phyloP scores from a whole-genome alignment of 2,797 vertebrate species.

The Myotis findleyi region DNA sequence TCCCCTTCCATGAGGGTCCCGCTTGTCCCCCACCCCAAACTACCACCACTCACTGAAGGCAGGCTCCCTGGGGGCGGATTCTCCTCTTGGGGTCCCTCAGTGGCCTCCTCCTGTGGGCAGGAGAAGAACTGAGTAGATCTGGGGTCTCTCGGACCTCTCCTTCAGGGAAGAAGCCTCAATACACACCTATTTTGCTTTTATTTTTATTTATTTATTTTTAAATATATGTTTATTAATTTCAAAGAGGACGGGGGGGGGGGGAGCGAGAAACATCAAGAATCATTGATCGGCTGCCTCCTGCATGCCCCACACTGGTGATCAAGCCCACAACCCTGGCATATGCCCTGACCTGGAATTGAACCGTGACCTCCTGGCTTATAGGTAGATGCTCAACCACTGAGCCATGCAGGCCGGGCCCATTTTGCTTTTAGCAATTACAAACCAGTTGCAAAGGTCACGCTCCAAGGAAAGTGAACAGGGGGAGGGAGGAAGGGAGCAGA shows the following conservation, averaged over 20 bases:
- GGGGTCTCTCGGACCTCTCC: neutral
- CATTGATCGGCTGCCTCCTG: no score
- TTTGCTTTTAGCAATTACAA: neutral
- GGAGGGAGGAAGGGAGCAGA: neutral
- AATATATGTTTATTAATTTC: no score
- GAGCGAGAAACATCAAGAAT: no score
- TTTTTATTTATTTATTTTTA: no score
- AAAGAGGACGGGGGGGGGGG: no score
- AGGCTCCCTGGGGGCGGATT: neutral
- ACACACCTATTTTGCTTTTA: neutral
- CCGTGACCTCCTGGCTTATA: no score
- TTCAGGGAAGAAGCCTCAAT: neutral
- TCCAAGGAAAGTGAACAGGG: neutral
- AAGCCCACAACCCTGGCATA: no score
- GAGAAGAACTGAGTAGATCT: neutral
- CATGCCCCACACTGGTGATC: no score
- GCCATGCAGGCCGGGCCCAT: no score
- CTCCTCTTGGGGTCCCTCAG: conserved; percentile 34
- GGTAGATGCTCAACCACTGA: no score
- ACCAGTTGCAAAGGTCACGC: neutral
- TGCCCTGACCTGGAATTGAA: no score
- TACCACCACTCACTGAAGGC: conserved; percentile 27
- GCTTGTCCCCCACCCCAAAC: neutral
- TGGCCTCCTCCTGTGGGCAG: conserved; percentile 57
- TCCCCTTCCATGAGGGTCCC: neutral